Percentiles rank a stretch among this genome's conserved stretches.
phyloP scores from a whole-genome alignment of 2,113 vertebrate genomes.

The Chroicocephalus ridibundus region DNA sequence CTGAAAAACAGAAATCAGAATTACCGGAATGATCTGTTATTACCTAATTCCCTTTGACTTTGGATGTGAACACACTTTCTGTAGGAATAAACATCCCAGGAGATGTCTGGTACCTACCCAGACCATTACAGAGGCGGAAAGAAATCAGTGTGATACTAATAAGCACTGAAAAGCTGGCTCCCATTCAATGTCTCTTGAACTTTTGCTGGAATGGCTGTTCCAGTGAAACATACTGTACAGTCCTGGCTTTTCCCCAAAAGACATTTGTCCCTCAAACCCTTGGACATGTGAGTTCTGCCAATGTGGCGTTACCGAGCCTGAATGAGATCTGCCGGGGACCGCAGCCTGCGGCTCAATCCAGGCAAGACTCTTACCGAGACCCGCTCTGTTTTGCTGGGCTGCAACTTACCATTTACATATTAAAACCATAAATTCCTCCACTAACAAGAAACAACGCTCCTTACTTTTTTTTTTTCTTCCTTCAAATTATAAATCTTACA shows the following conservation, averaged over 20 bases:
- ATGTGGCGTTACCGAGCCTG: fast-evolving
- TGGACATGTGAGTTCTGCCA: neutral
- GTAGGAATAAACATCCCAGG: neutral
- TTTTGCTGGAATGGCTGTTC: neutral
- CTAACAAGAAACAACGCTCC: neutral
- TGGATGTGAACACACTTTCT: neutral
- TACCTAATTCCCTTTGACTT: neutral
- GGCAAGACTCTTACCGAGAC: neutral
- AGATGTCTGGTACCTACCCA: neutral
- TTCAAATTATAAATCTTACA: neutral
- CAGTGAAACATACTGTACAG: neutral
- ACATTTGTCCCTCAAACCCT: neutral
- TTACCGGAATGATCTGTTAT: neutral
- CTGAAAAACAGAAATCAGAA: neutral
- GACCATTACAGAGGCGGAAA: neutral
- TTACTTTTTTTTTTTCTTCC: neutral
- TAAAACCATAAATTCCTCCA: neutral
- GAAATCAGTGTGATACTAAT: neutral
- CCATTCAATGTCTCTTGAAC: neutral
- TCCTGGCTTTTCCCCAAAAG: neutral
- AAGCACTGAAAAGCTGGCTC: neutral
- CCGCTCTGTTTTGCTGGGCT: neutral
- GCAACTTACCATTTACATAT: neutral
- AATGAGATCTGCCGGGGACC: neutral
- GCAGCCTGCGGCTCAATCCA: neutral